Conservation (phyloP, 2,797 vertebrate genomes). For the Halcyon badia region DNA sequence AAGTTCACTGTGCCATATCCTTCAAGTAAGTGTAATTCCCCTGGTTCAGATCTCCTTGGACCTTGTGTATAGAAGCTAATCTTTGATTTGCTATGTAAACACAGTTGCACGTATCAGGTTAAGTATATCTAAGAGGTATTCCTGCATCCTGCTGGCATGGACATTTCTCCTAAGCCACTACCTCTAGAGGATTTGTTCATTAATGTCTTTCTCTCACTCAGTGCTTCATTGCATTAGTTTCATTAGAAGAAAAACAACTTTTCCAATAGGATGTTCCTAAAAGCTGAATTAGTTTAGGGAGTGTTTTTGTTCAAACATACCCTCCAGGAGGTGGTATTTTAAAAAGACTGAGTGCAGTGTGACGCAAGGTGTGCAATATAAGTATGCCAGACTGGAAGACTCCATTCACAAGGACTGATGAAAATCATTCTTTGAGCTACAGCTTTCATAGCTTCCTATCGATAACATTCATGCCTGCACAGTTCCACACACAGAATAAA, state of each 20-base stretch:
- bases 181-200: background rate
- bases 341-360: background rate
- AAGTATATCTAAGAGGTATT: background rate
- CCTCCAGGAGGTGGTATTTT: background rate
- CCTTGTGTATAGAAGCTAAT: background rate
- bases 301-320: background rate
- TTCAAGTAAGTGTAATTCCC: background rate
- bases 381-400: background rate
- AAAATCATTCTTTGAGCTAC: background rate
- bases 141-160: background rate
- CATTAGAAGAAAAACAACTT: background rate
- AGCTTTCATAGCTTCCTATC: background rate
- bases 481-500: background rate
- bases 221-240: background rate
- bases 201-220: background rate
- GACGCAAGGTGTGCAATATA: background rate
- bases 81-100: conserved; percentile 22
- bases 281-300: background rate
- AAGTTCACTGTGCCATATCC: background rate
- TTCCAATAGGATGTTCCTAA: background rate
- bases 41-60: background rate
- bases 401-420: background rate
- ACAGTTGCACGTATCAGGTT: background rate
- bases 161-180: background rate
- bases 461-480: background rate